Conservation (phyloP, 2,888 invertebrate genomes). For the Syritta pipiens region DNA sequence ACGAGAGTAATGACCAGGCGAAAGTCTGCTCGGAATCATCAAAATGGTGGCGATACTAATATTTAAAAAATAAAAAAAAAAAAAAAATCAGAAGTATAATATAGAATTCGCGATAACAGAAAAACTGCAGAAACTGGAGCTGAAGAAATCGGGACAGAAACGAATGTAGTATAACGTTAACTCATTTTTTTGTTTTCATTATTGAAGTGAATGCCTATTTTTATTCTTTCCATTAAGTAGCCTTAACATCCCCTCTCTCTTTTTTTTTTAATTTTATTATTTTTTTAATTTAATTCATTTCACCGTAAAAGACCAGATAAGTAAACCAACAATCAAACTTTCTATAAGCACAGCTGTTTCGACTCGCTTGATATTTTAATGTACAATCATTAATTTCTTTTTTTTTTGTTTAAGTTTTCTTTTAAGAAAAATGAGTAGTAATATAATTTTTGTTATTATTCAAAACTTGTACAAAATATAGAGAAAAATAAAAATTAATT, state of each 20-base stretch:
- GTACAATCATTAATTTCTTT: slow-evolving; percentile 31
- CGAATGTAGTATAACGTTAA: slow-evolving; percentile 23
- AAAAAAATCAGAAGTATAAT: too few species aligned
- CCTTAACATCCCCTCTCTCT: too few species aligned
- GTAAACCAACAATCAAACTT: slow-evolving; percentile 7
- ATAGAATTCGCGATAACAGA: too few species aligned
- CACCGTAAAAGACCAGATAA: slow-evolving; percentile 4
- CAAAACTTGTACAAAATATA: slow-evolving; percentile 58
- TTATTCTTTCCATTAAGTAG: slow-evolving; percentile 8
- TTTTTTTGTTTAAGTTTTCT: slow-evolving; percentile 23
- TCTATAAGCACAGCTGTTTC: not conserved
- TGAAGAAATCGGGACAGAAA: slow-evolving; percentile 34
- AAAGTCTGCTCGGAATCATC: slow-evolving; percentile 70
- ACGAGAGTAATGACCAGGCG: slow-evolving; percentile 69
- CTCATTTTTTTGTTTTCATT: slow-evolving; percentile 11
- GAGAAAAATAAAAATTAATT: slow-evolving; percentile 17
- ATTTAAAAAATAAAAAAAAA: slow-evolving; percentile 31
- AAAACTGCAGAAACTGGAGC: too few species aligned
- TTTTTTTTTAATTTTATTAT: slow-evolving; percentile 16
- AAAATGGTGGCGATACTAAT: slow-evolving; percentile 65
- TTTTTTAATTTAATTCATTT: slow-evolving; percentile 11
- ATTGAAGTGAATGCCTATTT: slow-evolving; percentile 26
- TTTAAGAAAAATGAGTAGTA: slow-evolving; percentile 24
- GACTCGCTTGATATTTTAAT: slow-evolving; percentile 15
- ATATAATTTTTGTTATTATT: slow-evolving; percentile 37